Conservation (phyloP, 53 echinoderm and acorn worm genomes). For the Echinometra lucunter region DNA sequence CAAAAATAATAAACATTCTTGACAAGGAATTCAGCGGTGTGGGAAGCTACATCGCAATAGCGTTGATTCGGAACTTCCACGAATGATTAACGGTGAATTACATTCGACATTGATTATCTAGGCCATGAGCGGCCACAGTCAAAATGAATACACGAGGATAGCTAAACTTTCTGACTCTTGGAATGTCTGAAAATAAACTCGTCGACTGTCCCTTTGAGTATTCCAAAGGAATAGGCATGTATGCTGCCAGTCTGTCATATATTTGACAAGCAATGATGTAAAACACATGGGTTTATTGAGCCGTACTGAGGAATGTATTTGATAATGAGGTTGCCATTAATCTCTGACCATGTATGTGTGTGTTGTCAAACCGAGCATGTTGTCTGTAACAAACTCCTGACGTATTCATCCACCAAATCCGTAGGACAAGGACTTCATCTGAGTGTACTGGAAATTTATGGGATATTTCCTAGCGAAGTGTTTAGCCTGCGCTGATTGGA, state of each 20-base stretch:
- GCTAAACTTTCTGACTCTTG: conserved; percentile 42
- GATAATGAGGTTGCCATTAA: conserved; percentile 24
- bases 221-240: conserved; percentile 9
- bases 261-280: conserved; percentile 22
- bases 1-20: conserved; percentile 26
- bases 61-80: conserved; percentile 12
- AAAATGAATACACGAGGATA: neutral
- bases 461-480: neutral
- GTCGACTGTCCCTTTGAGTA: neutral
- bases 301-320: neutral
- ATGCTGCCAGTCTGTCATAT: conserved; percentile 11
- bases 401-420: too few relatives aligned
- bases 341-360: neutral
- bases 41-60: neutral
- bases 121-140: conserved; percentile 31
- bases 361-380: neutral
- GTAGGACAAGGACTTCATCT: neutral
- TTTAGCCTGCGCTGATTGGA: neutral
- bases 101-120: conserved; percentile 1
- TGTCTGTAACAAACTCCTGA: neutral
- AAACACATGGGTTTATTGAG: conserved; percentile 57
- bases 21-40: conserved; percentile 8
- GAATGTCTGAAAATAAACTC: conserved; percentile 51
- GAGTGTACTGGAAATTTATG: neutral
- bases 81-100: conserved; percentile 31